These are phyloP conservation scores for Tiliacea aurago DNA, from an alignment of 2,888 invertebrate genomes.

Conservation along the genomic window DNA sequence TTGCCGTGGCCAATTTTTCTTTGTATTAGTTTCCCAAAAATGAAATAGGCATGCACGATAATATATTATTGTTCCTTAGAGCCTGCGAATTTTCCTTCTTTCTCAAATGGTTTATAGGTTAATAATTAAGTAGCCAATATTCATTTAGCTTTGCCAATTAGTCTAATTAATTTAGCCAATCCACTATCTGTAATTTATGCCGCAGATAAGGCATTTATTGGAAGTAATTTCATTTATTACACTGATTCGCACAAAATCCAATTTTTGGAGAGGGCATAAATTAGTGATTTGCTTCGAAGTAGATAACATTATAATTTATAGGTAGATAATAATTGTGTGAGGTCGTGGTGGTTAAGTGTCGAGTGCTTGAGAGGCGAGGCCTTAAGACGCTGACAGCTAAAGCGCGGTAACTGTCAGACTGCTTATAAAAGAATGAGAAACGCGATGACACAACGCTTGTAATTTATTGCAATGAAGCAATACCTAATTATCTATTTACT, in stretches of 20 bases:
- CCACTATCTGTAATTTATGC: neutral
- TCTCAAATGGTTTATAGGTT: neutral
- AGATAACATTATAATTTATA: neutral
- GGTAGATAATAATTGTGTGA: neutral
- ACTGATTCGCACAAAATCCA: neutral
- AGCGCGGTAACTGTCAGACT: too few relatives aligned
- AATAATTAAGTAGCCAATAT: neutral
- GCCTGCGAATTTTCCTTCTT: too few relatives aligned
- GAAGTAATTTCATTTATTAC: neutral
- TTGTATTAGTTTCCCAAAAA: neutral
- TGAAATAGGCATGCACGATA: neutral
- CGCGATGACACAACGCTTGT: too few relatives aligned
- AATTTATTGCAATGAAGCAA: too few relatives aligned
- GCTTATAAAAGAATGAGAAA: too few relatives aligned
- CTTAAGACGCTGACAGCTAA: too few relatives aligned
- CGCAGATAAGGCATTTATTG: neutral
- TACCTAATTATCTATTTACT: too few relatives aligned
- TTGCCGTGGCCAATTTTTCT: too few relatives aligned
- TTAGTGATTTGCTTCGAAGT: neutral
- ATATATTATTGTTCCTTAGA: neutral
- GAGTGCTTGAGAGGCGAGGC: neutral
- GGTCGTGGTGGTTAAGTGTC: neutral
- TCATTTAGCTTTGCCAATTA: neutral
- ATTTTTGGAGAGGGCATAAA: neutral
- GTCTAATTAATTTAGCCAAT: constrained; percentile 17